Evolutionary conservation across 2,113 vertebrate species (phyloP), one percentile per base, ranked within the genome.

Genomic region (Chroicocephalus ridibundus): DNA sequence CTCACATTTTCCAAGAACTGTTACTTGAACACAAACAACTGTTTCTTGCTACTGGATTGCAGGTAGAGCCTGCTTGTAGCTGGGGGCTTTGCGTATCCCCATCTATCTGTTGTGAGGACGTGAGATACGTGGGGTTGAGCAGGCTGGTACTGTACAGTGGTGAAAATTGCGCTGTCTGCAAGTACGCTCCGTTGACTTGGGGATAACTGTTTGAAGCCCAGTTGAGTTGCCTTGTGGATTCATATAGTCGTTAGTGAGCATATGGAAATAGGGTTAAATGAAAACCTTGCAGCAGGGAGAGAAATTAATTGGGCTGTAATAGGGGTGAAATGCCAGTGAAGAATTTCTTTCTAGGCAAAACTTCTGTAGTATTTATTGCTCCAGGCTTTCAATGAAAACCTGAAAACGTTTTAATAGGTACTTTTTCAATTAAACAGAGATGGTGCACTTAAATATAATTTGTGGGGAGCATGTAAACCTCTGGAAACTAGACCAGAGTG

Each of bases 371-470:
- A 52, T 58, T 77, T 55, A 9, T 42, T 77, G 32, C 47, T 94
- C 10, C 34, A 40, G 66, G 26, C 27, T 82, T 87, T 87, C 71
- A 34, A 0, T 46, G 9, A 16, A 72, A 80, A 49, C 13, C 24
- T 77, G 34, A 16, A 36, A 57, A 46, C 10, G 26, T 36, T 82
- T 82, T 29, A 86, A 8, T 21, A 24, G 51, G 9, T 21, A 6
- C 7, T 65, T 83, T 21, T 52, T 81, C 72, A 42, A 1, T 80
- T 38, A 47, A 77, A 34, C 25, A 64, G 62, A 17, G 46, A n/a
- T 0, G 0, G 0, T 47, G 11, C 18, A 6, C 27, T 58, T 57
- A 60, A 36, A 19, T 78, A 11, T 1, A n/a, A 34, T 7, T 29
- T 49, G 3, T 34, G 26, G 51, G 5, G 7, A 52, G 51, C 20